Conservation (phyloP, 2,113 vertebrate genomes). For the Diglossa brunneiventris region DNA sequence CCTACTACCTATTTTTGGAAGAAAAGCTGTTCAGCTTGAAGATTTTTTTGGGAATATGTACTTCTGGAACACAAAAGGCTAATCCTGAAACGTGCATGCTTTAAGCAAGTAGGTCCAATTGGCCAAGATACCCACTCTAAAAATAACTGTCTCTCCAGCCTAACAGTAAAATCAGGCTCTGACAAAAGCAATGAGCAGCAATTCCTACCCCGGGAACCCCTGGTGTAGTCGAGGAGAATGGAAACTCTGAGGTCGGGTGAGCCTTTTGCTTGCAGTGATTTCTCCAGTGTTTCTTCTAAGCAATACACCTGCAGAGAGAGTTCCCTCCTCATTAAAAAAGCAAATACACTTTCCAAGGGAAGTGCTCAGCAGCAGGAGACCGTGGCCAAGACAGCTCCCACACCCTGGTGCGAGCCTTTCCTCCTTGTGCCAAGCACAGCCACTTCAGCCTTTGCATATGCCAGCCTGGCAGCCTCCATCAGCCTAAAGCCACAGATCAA, state of each 20-base stretch:
- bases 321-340: background rate
- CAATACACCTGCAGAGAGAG: constrained; percentile 84
- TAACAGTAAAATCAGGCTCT: background rate
- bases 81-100: background rate
- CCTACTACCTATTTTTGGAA: background rate
- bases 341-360: background rate
- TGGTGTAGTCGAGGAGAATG: constrained; percentile 89
- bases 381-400: background rate
- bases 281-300: constrained; percentile 84
- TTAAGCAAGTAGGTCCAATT: background rate
- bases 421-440: background rate
- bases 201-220: constrained; percentile 88
- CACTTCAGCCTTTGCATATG: background rate
- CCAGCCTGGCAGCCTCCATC: background rate
- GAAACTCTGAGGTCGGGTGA: constrained; percentile 83
- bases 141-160: background rate
- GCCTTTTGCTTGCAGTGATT: constrained; percentile 69
- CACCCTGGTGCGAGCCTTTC: background rate
- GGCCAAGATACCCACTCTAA: background rate
- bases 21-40: background rate
- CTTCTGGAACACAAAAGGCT: background rate
- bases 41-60: background rate
- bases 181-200: accelerated
- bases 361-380: background rate
- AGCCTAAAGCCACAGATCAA: background rate